Conservation (phyloP, 2,888 invertebrate genomes). For the Hydriomena furcata region DNA sequence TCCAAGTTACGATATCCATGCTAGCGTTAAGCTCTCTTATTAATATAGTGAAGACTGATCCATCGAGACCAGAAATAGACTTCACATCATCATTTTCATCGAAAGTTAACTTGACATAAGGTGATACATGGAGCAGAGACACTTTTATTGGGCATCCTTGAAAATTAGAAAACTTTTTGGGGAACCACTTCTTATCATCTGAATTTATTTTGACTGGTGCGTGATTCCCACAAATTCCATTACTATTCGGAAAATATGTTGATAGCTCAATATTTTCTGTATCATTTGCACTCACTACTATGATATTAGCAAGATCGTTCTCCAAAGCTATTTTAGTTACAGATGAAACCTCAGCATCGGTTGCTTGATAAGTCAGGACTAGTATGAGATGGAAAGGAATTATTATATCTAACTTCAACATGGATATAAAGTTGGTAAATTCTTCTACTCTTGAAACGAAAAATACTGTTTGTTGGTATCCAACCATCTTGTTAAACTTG, state of each 20-base stretch:
- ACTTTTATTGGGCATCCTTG: conserved; percentile 53
- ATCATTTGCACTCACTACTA: conserved; percentile 42
- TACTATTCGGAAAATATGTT: conserved; percentile 55
- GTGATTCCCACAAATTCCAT: conserved; percentile 47
- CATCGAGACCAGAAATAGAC: conserved; percentile 50
- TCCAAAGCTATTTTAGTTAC: conserved; percentile 50
- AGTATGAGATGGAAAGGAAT: conserved; percentile 48
- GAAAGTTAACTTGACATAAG: conserved; percentile 39
- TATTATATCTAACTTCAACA: conserved; percentile 41
- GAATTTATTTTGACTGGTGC: conserved; percentile 42
- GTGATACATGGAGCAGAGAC: conserved; percentile 39
- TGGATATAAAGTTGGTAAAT: conserved; percentile 42
- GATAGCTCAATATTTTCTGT: conserved; percentile 38
- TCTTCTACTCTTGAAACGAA: conserved; percentile 45
- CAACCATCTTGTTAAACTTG: conserved; percentile 32
- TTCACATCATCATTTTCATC: conserved; percentile 40
- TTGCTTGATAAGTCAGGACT: conserved; percentile 39
- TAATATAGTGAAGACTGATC: conserved; percentile 41
- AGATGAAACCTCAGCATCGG: conserved; percentile 29
- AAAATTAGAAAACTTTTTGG: conserved; percentile 56
- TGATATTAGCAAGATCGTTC: conserved; percentile 53
- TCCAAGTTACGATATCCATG: conserved; percentile 38
- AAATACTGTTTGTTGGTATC: conserved; percentile 51
- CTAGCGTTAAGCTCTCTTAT: conserved; percentile 50
- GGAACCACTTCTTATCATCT: conserved; percentile 41